phyloP scores from a whole-genome alignment of 2,888 invertebrate species.

The Fabriciana adippe region DNA sequence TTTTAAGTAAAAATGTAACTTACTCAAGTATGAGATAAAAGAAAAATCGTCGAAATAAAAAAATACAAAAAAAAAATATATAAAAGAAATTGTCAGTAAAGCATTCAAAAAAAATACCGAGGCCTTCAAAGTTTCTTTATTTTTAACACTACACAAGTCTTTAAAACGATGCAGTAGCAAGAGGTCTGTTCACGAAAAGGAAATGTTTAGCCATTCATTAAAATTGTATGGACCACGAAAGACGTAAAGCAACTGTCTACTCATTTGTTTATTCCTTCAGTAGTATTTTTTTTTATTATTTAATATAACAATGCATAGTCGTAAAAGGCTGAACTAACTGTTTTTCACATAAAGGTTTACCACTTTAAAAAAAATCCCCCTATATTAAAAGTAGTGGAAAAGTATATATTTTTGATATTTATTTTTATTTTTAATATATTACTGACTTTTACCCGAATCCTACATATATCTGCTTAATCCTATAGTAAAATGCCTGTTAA shows the following conservation, averaged over 20 bases:
- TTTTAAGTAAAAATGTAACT: neutral
- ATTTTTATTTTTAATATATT: too few relatives aligned
- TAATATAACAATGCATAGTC: neutral
- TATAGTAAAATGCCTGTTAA: too few relatives aligned
- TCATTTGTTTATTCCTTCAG: constrained; percentile 9
- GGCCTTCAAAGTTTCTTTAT: constrained; percentile 43
- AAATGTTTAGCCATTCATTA: constrained; percentile 22
- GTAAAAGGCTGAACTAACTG: neutral
- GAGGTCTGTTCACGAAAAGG: constrained; percentile 19
- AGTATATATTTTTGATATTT: too few relatives aligned
- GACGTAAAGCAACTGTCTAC: constrained; percentile 13
- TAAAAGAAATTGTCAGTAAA: constrained; percentile 15
- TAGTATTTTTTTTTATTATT: constrained; percentile 1
- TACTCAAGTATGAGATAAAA: constrained; percentile 11
- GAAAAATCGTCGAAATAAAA: constrained; percentile 3
- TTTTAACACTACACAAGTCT: constrained; percentile 39
- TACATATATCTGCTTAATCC: too few relatives aligned
- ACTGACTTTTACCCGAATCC: too few relatives aligned
- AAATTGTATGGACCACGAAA: constrained; percentile 21
- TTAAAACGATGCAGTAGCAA: constrained; percentile 43
- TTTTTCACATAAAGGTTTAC: neutral
- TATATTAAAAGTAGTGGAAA: too few relatives aligned
- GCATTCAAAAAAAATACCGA: constrained; percentile 16
- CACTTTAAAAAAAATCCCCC: too few relatives aligned
- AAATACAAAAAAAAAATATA: constrained; percentile 4